Percentiles rank a stretch among this genome's conserved stretches.
These are phyloP conservation scores for Rattus rattus DNA, from an alignment of 2,113 vertebrate species.

Conservation along the genomic window DNA sequence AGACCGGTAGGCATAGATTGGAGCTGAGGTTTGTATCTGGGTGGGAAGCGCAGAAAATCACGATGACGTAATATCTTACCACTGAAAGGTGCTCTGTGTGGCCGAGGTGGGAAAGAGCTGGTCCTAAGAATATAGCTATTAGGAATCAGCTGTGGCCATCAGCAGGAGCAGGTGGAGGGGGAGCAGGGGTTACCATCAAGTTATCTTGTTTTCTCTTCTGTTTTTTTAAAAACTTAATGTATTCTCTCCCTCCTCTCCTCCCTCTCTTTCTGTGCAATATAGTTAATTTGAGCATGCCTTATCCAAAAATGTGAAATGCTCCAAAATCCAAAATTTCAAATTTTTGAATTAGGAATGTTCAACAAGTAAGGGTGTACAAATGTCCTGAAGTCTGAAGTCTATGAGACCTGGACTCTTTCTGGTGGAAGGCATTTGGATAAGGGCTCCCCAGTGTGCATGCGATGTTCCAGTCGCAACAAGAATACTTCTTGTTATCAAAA, in stretches of 20 bases:
- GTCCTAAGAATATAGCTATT: neutral
- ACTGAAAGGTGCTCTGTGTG: neutral
- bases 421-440: neutral
- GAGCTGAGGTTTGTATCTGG: neutral
- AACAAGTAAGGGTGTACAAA: neutral
- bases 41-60: neutral
- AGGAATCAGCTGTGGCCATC: neutral
- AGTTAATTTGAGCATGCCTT: neutral
- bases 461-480: slow-evolving; percentile 42
- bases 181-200: neutral
- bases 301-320: neutral
- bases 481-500: slow-evolving; percentile 3
- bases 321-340: neutral
- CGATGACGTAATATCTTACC: neutral
- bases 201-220: neutral
- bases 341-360: neutral
- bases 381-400: neutral
- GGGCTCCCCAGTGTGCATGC: neutral
- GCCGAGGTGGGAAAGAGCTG: neutral
- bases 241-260: neutral
- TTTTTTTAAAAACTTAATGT: neutral
- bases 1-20: neutral
- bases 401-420: neutral
- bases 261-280: neutral
- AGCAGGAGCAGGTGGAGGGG: neutral